phyloP scores from a whole-genome alignment of 2,888 invertebrate genomes.

The Fragum sueziense region DNA sequence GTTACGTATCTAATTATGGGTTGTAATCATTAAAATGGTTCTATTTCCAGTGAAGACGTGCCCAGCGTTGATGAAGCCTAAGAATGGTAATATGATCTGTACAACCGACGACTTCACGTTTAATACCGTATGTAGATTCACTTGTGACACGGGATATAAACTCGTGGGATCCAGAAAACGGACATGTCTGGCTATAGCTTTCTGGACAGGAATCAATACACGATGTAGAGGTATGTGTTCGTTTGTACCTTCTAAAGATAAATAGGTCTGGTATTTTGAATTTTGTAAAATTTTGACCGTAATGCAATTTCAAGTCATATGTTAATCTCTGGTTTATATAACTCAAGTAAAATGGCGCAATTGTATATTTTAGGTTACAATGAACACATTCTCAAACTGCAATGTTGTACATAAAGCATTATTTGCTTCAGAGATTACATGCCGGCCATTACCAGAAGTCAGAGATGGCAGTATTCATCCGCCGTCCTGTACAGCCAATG shows the following conservation, averaged over 20 bases:
- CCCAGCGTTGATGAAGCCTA: constrained; percentile 84
- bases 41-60: constrained; percentile 87
- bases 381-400: too few species aligned
- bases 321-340: too few species aligned
- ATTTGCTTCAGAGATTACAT: constrained; percentile 81
- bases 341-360: too few species aligned
- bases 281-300: too few species aligned
- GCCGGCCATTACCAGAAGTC: constrained; percentile 84
- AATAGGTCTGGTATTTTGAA: too few species aligned
- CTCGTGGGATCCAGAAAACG: constrained; percentile 86
- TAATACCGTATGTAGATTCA: constrained; percentile 87
- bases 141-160: constrained; percentile 86
- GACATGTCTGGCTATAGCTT: constrained; percentile 87
- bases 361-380: too few species aligned
- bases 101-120: constrained; percentile 83
- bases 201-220: constrained; percentile 88
- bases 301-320: too few species aligned
- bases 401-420: too few species aligned
- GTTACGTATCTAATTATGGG: too few species aligned
- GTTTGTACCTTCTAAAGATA: too few species aligned
- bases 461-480: constrained; percentile 85
- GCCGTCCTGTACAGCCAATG: constrained; percentile 84
- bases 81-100: constrained; percentile 85
- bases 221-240: constrained; percentile 86
- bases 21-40: too few species aligned